Conservation (phyloP, 2,888 invertebrate species). For the Drosophila fungiperda region DNA sequence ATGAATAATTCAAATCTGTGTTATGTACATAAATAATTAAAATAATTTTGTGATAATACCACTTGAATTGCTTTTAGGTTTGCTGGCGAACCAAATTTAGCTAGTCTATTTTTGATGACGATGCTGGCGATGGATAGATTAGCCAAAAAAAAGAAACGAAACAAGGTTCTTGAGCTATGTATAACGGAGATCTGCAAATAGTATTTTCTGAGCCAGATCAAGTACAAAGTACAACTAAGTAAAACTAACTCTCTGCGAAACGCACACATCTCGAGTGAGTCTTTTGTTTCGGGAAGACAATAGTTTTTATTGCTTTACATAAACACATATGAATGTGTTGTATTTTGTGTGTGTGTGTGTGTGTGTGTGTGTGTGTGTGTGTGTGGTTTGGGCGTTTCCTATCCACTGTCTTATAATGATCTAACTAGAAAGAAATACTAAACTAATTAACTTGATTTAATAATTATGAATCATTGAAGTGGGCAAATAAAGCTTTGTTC, state of each 20-base stretch:
- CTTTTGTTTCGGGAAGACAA: conserved; percentile 45
- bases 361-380: too few relatives aligned
- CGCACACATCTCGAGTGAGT: conserved; percentile 17
- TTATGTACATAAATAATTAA: conserved; percentile 25
- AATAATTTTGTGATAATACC: conserved; percentile 62
- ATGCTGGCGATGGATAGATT: conserved; percentile 11
- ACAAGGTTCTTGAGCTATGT: conserved; percentile 22
- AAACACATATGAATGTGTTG: not conserved
- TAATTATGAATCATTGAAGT: conserved; percentile 28
- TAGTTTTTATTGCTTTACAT: conserved; percentile 52
- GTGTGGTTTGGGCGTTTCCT: not conserved
- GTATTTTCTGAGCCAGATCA: conserved; percentile 17
- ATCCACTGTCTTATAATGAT: not conserved
- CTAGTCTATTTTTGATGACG: conserved; percentile 22
- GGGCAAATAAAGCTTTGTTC: conserved; percentile 15
- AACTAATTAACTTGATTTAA: not conserved
- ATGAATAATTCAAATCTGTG: conserved; percentile 17
- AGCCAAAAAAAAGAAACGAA: not conserved
- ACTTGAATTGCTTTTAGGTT: conserved; percentile 75
- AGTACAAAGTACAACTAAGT: conserved; percentile 39
- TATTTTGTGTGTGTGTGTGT: not conserved
- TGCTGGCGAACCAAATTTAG: conserved; percentile 27
- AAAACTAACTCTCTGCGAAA: conserved; percentile 29
- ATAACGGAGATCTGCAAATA: not conserved
- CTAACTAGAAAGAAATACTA: not conserved